Evolutionary conservation across 2,797 vertebrate genomes (phyloP), one percentile per base, ranked within the genome.

Genomic region (Cottoperca gobio): DNA sequence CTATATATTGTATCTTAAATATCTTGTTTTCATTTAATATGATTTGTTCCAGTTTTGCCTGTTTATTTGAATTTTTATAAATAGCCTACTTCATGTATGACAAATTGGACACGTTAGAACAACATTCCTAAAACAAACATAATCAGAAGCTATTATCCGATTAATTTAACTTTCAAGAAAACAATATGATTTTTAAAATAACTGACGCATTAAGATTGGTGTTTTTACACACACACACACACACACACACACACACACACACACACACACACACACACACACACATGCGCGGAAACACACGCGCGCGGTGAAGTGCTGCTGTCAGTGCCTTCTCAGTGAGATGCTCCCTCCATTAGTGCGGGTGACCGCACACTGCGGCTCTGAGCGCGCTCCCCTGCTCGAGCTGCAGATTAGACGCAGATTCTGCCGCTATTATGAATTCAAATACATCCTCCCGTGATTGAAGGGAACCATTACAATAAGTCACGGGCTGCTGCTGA

Each of bases 381-480:
- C 71, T 5, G 70, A 21, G 72, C 78, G 21, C 85, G 48, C 84
- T 52, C 82, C 78, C 81, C 81, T 13, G 79, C 88, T 82, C 81
- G 52, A 68, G 76, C 86, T 49, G 81, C 82, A 93, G 90, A 93
- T 93, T 86, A 89, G 79, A 81, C 78, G 80, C 89, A 89, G 84
- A 92, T 93, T 92, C 83, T 75, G 86, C 82, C 50, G 85, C 86
- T 86, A 92, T 92, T 91, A 90, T 86, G 87, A 89, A 92, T 93
- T 90, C 89, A 89, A 92, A 93, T 81, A 82, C 91, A 90, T 89
- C 86, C 89, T 82, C 71, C 84, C 24, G 79, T 92, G 94, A 94
- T 91, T 92, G 90, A 91, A 92, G 87, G 91, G 90, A 91, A 68
- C 86, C 85, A 92, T 93, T 93, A 91, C 88, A 92, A 91, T 90